Conservation (phyloP, 1,140 invertebrate genomes). For the Stratiolaelaps scimitus region DNA sequence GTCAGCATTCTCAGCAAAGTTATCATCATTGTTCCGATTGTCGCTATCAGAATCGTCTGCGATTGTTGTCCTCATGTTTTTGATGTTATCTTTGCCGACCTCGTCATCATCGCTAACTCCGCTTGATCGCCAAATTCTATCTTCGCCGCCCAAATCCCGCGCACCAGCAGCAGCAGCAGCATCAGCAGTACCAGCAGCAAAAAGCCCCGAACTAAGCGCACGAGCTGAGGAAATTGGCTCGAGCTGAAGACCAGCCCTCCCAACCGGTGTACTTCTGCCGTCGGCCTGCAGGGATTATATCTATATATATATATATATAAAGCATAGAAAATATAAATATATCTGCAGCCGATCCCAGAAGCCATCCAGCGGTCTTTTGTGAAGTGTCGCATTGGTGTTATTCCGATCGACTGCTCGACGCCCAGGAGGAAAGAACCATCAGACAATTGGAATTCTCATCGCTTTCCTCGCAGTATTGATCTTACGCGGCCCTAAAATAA, state of each 20-base stretch:
- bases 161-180: slow-evolving; percentile 19
- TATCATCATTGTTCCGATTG: no score
- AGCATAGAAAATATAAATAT: no score
- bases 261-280: no score
- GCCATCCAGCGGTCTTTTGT: slow-evolving; percentile 17
- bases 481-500: neutral
- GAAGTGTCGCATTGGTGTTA: slow-evolving; percentile 27
- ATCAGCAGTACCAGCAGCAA: no score
- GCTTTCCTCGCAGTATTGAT: neutral
- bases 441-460: neutral
- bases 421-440: neutral
- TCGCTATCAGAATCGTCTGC: no score
- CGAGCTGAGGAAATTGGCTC: slow-evolving; percentile 9
- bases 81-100: slow-evolving; percentile 11
- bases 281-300: no score
- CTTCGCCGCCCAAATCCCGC: slow-evolving; percentile 8
- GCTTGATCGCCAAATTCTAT: slow-evolving; percentile 2
- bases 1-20: no score
- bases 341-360: no score
- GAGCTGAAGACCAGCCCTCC: slow-evolving; percentile 23
- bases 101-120: neutral
- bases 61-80: no score
- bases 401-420: slow-evolving; percentile 21
- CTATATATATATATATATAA: no score
- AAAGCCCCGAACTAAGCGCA: no score